These are phyloP conservation scores for Drosophila tropicalis DNA, from an alignment of 1,140 invertebrate genomes.

Conservation along the genomic window DNA sequence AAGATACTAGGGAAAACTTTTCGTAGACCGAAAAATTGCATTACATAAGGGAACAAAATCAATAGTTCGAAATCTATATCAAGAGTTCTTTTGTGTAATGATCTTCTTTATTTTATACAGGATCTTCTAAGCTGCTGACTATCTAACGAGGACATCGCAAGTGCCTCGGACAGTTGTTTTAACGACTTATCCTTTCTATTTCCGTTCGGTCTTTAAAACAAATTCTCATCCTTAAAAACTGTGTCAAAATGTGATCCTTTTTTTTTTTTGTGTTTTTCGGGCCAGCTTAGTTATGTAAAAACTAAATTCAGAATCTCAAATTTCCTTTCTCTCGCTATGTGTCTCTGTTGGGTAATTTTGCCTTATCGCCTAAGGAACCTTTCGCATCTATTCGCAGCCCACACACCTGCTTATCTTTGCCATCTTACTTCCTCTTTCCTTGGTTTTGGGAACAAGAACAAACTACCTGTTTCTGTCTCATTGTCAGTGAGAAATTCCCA, in stretches of 20 bases:
- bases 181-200: neutral
- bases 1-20: too few species aligned
- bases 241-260: neutral
- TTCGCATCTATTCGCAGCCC: constrained; percentile 6
- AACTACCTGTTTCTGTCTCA: constrained; percentile 24
- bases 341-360: constrained; percentile 6
- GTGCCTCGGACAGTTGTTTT: too few species aligned
- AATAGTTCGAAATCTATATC: too few species aligned
- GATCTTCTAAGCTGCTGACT: too few species aligned
- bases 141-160: too few species aligned
- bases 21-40: too few species aligned
- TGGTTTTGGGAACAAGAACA: constrained; percentile 27
- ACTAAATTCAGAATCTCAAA: neutral
- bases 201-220: neutral
- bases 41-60: too few species aligned
- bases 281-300: constrained; percentile 8
- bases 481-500: constrained; percentile 15
- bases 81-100: too few species aligned
- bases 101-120: too few species aligned
- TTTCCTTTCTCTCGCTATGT: neutral
- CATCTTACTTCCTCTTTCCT: constrained; percentile 64
- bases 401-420: constrained; percentile 68
- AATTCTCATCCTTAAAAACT: neutral
- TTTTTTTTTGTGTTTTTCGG: neutral
- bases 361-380: neutral